Evolutionary conservation across 2,888 invertebrate genomes (phyloP).

Genomic region (Philereme transversata): DNA sequence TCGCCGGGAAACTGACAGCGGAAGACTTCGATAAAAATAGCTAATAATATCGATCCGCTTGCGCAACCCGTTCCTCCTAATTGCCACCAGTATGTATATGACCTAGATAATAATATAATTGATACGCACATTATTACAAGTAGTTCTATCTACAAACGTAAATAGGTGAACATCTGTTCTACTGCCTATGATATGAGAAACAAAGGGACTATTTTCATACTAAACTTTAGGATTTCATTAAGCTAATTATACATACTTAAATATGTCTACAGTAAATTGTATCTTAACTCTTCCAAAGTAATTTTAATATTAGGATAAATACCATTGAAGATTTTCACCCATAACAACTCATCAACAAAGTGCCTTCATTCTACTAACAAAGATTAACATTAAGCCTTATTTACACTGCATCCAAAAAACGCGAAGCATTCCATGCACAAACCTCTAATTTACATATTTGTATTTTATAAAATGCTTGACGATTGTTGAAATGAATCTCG

Average conservation of each 20-base stretch:
- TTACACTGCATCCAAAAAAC: constrained; percentile 8
- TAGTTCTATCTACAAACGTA: background rate
- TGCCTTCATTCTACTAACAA: constrained; percentile 15
- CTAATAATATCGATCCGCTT: constrained; percentile 63
- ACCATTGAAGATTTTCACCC: background rate
- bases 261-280: background rate
- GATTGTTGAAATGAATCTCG: constrained; percentile 23
- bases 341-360: constrained; percentile 7
- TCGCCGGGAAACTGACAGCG: constrained; percentile 71
- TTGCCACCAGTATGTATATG: constrained; percentile 30
- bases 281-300: too few relatives aligned
- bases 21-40: constrained; percentile 58
- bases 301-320: too few relatives aligned
- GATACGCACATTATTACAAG: constrained; percentile 15
- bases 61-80: constrained; percentile 53
- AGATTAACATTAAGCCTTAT: constrained; percentile 18
- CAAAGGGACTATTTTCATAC: too few relatives aligned
- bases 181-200: background rate
- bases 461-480: background rate
- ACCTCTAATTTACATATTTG: constrained; percentile 16
- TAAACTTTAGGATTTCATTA: too few relatives aligned
- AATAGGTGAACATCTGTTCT: background rate
- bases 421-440: constrained; percentile 17
- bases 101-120: constrained; percentile 22
- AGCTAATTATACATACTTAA: background rate